Evolutionary conservation across 2,888 invertebrate species (phyloP), one percentile per base, ranked within the genome.

Genomic region (Neuroscelio doddi): DNA sequence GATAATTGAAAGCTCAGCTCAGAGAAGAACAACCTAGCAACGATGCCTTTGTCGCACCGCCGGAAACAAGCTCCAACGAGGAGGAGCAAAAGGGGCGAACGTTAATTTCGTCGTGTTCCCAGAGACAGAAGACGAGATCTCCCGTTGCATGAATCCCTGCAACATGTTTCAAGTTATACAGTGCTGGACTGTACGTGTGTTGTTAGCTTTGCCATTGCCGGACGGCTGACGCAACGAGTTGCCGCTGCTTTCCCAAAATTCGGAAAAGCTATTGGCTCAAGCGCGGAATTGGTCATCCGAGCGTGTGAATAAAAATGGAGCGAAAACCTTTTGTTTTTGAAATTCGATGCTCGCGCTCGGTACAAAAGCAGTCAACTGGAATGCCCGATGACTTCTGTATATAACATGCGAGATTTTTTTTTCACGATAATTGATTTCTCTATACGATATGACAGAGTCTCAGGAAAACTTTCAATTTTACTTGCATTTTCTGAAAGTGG

Each of bases 1-100:
- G 74, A 76, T 78, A 78, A 80, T 80, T 79, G 78, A 79, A 79
- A 79, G 73, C 76, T 69, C 72, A 62, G 68, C 70, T 42, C 63
- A 29, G 67, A 42, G 75, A 73, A 75, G 74, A 68, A 73, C 71
- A 68, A 59, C 57, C 55, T 56, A 61, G 66, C 69, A 62, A 67
- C 44, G 53, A 69, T 57, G 71, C 70, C 73, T 74, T 76, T 75
- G 73, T 74, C 73, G 70, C 67, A 53, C 47, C 52, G 61, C 65
- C 66, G 69, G 65, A 70, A 72, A 68, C 70, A 49, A 64, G 58
- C 56, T 56, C 56, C 61, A 57, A 57, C 62, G 61, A 39, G 50
- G 58, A 57, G 38, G 51, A 65, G 51, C 61, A 42, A 36, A 51
- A 46, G 14, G 55, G 39, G 46, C 21, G 55, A 34, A 41, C 58